Conservation (phyloP, 35 echinoderm and acorn worm species). For the Heliocidaris erythrogramma region DNA sequence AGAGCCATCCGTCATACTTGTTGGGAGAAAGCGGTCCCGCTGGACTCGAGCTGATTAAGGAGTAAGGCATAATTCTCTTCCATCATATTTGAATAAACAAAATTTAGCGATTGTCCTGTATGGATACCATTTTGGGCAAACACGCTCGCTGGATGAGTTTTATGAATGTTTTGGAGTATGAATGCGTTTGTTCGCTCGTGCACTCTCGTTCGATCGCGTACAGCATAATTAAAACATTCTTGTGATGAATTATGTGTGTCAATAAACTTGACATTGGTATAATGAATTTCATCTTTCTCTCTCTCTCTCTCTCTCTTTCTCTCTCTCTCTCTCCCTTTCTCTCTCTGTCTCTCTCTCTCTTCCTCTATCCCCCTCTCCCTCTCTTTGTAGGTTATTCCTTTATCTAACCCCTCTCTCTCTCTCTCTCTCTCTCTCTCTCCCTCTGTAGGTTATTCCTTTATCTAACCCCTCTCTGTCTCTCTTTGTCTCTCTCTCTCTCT, state of each 20-base stretch:
- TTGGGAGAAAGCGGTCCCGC: conserved; percentile 23
- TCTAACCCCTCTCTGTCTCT: too few relatives aligned
- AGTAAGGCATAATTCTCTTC: conserved; percentile 25
- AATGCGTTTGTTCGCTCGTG: not conserved
- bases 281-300: not conserved
- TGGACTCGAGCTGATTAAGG: not conserved
- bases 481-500: too few relatives aligned
- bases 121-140: not conserved
- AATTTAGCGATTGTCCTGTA: conserved; percentile 8
- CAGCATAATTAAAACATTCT: conserved; percentile 28
- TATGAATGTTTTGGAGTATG: not conserved
- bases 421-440: too few relatives aligned
- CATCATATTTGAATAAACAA: conserved; percentile 42
- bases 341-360: not conserved
- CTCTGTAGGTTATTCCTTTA: too few relatives aligned
- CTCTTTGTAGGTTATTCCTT: too few relatives aligned
- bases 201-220: not conserved
- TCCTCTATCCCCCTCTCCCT: not conserved
- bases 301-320: not conserved
- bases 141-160: not conserved
- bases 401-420: too few relatives aligned
- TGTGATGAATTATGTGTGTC: conserved; percentile 33
- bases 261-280: conserved; percentile 32
- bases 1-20: conserved; percentile 34
- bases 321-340: not conserved